Evolutionary conservation across 2,797 vertebrate genomes (phyloP).

Genomic region (Cheirogaleus major): DNA sequence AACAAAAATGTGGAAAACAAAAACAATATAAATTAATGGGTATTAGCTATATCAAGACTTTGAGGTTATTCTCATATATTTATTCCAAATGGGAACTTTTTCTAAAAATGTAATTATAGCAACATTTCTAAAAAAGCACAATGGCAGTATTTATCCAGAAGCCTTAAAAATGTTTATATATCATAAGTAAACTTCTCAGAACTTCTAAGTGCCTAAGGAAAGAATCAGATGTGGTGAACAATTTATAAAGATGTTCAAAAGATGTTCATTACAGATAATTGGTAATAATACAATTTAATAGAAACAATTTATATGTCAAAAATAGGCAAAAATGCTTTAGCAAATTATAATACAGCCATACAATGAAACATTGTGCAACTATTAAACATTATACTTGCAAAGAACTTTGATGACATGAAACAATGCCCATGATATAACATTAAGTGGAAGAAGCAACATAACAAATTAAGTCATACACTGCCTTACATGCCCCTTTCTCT

Average conservation of each 20-base stretch:
- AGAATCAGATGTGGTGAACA: not conserved
- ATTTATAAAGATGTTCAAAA: not conserved
- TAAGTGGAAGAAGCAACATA: not conserved
- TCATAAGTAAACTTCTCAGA: not conserved
- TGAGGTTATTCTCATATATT: not conserved
- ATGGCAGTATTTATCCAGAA: not conserved
- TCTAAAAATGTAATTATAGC: not conserved
- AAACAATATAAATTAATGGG: not conserved
- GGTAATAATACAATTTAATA: not conserved
- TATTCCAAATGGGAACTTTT: not conserved
- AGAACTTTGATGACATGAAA: not conserved
- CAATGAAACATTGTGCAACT: not conserved
- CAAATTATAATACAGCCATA: not conserved
- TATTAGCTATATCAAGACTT: not conserved
- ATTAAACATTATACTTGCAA: not conserved
- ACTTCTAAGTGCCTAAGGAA: not conserved
- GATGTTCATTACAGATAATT: not conserved
- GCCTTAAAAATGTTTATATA: not conserved
- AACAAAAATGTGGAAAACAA: not conserved
- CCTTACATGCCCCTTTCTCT: not conserved
- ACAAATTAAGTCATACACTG: not conserved
- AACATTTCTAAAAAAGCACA: not conserved
- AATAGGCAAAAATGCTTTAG: not conserved
- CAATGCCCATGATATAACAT: not conserved
- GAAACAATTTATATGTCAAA: not conserved